Evolutionary conservation across 2,797 vertebrate species (phyloP).

Genomic region (Telmatherina bonti): DNA sequence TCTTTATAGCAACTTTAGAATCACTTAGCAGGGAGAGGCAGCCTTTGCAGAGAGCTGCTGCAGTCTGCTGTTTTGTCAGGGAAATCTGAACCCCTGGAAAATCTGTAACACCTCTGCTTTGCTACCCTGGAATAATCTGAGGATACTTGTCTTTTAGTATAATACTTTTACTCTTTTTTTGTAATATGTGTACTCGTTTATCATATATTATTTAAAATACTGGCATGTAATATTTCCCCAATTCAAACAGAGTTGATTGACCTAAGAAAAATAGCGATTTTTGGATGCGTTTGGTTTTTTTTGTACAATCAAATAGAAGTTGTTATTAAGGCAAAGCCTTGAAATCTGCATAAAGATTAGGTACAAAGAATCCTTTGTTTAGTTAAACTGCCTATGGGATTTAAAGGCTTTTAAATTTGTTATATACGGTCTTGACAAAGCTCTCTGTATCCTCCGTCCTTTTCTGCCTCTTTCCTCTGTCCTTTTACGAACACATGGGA

Average conservation of each 20-base stretch:
- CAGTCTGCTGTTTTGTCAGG: constrained; percentile 65
- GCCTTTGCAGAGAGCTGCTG: constrained; percentile 44
- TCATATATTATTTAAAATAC: background rate
- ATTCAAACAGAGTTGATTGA: background rate
- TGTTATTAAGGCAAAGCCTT: constrained; percentile 11
- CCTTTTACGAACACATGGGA: constrained; percentile 15
- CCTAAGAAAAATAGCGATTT: background rate
- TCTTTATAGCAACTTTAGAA: constrained; percentile 35
- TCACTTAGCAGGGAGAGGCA: constrained; percentile 43
- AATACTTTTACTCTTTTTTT: constrained; percentile 19
- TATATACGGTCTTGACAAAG: constrained; percentile 31
- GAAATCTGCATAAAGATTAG: constrained; percentile 1
- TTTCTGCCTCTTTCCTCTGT: background rate
- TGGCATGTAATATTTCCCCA: background rate
- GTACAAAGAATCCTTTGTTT: constrained; percentile 38
- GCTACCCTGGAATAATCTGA: constrained; percentile 26
- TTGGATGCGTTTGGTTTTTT: background rate
- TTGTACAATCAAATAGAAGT: background rate
- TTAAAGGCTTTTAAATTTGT: constrained; percentile 4
- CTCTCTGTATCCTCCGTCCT: constrained; percentile 3
- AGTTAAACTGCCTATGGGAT: constrained; percentile 8
- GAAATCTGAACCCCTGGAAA: constrained; percentile 69
- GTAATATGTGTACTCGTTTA: background rate
- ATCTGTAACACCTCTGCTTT: constrained; percentile 38
- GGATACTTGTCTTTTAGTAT: constrained; percentile 31